Evolutionary conservation across 1,140 invertebrate species (phyloP), one percentile per base, ranked within the genome.

Genomic region (Oncopodura yosiiana): DNA sequence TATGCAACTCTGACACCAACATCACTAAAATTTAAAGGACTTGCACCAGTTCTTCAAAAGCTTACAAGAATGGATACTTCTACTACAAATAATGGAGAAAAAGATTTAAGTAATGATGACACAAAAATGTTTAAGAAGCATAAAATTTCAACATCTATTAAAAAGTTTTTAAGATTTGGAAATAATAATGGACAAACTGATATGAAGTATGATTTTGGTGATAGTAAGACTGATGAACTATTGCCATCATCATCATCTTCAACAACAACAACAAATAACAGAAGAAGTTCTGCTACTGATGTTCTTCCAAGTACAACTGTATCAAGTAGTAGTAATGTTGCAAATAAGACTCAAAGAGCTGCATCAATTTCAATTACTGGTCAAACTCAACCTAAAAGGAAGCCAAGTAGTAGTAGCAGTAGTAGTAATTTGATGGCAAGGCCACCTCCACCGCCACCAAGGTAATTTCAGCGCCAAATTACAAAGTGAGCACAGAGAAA

Each of bases 1-100:
- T 64, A 64, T 48, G 62, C 62, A 0, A 64, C 62, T 0, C 27
- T 64, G 14, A 60, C 62, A 2, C 62, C 62, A n/a, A 56, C 58
- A 16, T 50, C 36, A 19, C 34, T 64, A 9, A 61, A 61, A 52
- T 52, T 58, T 44, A 60, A 60, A 39, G 62, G 62, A 1, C 30
- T 60, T 1, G 52, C 58, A 26, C 58, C 58, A 1, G 56, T 64
- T 3, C 53, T 64, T 3, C 56, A 64, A 23, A 64, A 64, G 53
- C 48, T 64, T 14, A 60, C 62, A n/a, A 48, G 48, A 36, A 42
- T 63, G 39, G 62, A 63, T 21, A 30, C 51, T 34, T 21, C 14
- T 1, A 49, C 51, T 23, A 34, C 34, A 6, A 60, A 64, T 8
- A 56, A 57, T 4, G 41, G 43, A 16, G 19, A 9, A 26, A 52